phyloP scores from a whole-genome alignment of 1,140 invertebrate genomes.

The Acyrthosiphon pisum region DNA sequence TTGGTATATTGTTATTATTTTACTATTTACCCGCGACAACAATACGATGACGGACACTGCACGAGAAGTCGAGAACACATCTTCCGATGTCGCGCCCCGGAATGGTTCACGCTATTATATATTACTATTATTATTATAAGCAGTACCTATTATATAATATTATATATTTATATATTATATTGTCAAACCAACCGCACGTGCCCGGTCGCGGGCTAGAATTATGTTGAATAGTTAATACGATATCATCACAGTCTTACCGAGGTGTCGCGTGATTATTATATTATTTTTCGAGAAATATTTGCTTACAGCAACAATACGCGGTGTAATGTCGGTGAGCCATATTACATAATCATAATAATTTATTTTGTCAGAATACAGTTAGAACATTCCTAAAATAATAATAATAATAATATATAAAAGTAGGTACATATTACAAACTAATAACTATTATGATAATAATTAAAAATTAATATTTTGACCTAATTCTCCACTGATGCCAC shows the following conservation, averaged over 20 bases:
- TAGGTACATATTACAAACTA: too few species aligned
- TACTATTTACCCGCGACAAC: background rate
- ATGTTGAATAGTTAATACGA: background rate
- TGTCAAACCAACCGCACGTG: slow-evolving; percentile 3
- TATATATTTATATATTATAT: background rate
- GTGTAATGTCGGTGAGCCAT: background rate
- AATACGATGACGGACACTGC: background rate
- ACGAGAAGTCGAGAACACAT: background rate
- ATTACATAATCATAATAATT: background rate
- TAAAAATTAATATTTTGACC: too few species aligned
- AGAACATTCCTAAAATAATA: too few species aligned
- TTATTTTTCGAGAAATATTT: slow-evolving; percentile 8
- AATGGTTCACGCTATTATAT: background rate
- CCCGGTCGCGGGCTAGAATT: background rate
- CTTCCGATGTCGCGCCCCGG: background rate
- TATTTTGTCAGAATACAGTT: too few species aligned
- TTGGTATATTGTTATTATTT: slow-evolving; percentile 5
- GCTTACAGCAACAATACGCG: background rate
- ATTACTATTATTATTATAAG: background rate
- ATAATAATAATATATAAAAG: too few species aligned
- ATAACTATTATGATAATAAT: too few species aligned
- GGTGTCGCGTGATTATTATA: background rate
- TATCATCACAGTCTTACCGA: background rate
- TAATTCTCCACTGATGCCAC: too few species aligned
- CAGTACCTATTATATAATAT: too few species aligned